Evolutionary conservation across 2,888 invertebrate genomes (phyloP).

Genomic region (Plebejus anna): DNA sequence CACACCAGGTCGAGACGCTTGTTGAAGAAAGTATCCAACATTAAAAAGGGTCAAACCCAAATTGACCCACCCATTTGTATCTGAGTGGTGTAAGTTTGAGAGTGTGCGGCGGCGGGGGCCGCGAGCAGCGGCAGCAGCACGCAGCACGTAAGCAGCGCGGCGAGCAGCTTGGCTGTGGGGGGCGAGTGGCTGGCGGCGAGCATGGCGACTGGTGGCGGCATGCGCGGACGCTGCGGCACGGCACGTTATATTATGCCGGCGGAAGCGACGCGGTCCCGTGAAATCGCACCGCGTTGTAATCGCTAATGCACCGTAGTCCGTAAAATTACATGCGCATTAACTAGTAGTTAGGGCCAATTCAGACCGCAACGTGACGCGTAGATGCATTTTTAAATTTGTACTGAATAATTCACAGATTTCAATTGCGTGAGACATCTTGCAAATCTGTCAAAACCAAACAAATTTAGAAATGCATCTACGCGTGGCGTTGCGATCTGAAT

Average conservation of each 20-base stretch:
- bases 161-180: not conserved
- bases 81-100: not conserved
- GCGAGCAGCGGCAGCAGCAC: not conserved
- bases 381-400: too few species aligned
- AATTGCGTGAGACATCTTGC: too few species aligned
- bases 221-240: not conserved
- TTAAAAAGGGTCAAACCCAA: not conserved
- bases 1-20: not conserved
- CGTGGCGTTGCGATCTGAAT: too few species aligned
- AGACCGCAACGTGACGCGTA: not conserved
- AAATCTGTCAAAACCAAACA: too few species aligned
- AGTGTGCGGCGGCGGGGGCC: not conserved
- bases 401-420: too few species aligned
- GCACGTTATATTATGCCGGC: not conserved
- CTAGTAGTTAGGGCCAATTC: not conserved
- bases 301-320: not conserved
- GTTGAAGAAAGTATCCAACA: not conserved
- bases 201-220: not conserved
- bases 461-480: too few species aligned
- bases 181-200: not conserved
- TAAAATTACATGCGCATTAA: not conserved
- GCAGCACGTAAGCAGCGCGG: not conserved
- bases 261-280: not conserved
- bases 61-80: not conserved
- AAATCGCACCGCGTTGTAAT: conserved; percentile 1